Conservation (phyloP, 2,797 vertebrate species). For the Parauchenoglanis punctatus region DNA sequence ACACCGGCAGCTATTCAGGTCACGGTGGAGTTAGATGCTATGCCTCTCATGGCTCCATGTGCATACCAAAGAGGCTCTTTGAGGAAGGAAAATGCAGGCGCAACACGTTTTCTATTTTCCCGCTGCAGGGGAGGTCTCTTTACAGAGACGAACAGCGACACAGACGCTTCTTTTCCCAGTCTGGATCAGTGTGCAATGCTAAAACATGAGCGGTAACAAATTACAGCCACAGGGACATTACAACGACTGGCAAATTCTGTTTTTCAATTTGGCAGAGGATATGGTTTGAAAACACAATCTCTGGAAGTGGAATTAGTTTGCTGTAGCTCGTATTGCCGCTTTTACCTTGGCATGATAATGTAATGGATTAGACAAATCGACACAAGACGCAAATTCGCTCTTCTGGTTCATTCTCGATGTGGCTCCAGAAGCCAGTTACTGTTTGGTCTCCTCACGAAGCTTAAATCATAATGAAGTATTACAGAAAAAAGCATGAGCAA, state of each 20-base stretch:
- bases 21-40: constrained; percentile 33
- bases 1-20: constrained; percentile 42
- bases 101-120: constrained; percentile 42
- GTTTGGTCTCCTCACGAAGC: background rate
- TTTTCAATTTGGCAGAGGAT: constrained; percentile 18
- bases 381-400: background rate
- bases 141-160: constrained; percentile 33
- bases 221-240: background rate
- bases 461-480: background rate
- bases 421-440: background rate
- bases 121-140: constrained; percentile 33
- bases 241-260: background rate
- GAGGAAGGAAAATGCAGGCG: constrained; percentile 32
- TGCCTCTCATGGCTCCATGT: constrained; percentile 24
- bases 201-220: constrained; percentile 3
- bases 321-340: background rate
- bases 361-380: background rate
- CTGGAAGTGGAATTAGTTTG: constrained; percentile 1
- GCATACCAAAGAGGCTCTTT: constrained; percentile 54
- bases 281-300: constrained; percentile 8
- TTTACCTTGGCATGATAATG: background rate
- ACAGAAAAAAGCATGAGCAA: background rate
- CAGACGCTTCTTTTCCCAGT: constrained; percentile 2
- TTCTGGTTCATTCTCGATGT: constrained; percentile 10
- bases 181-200: constrained; percentile 16